A percentile compares a stretch with the other conserved stretches of the same genome.
Conservation (phyloP, 2,888 invertebrate genomes). For the Sphaeridia pumilis region DNA sequence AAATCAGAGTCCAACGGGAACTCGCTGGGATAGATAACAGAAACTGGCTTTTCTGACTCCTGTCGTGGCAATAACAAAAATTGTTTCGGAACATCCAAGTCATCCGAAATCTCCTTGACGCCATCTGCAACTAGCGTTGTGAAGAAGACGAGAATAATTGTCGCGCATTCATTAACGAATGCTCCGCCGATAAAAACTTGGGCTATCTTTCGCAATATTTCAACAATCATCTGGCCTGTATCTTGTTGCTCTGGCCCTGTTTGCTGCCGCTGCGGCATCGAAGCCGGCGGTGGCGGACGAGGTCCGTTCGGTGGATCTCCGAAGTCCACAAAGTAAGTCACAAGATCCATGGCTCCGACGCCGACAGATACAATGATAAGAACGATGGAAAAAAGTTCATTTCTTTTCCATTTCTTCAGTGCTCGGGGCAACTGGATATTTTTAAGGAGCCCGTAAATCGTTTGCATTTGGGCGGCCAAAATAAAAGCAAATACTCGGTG, state of each 20-base stretch:
- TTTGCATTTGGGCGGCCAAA: background rate
- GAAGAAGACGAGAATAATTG: background rate
- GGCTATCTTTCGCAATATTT: background rate
- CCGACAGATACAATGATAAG: background rate
- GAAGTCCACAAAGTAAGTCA: too few relatives aligned
- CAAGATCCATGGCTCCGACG: too few relatives aligned
- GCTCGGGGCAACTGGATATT: background rate
- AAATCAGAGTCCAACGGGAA: background rate
- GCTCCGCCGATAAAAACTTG: background rate
- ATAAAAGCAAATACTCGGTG: background rate
- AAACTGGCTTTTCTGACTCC: background rate
- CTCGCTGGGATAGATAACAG: background rate
- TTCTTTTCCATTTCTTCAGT: background rate
- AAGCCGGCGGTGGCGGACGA: too few relatives aligned
- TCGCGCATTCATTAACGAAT: background rate
- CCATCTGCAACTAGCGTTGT: background rate
- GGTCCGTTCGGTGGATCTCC: too few relatives aligned
- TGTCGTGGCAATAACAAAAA: background rate
- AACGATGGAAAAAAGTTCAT: background rate
- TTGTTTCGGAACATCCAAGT: background rate
- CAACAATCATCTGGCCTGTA: background rate
- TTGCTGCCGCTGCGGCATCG: background rate
- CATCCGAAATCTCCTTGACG: background rate
- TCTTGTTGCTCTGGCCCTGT: background rate
- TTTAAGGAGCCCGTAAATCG: background rate